Conservation (phyloP, 2,113 vertebrate species). For the Oceanites oceanicus region DNA sequence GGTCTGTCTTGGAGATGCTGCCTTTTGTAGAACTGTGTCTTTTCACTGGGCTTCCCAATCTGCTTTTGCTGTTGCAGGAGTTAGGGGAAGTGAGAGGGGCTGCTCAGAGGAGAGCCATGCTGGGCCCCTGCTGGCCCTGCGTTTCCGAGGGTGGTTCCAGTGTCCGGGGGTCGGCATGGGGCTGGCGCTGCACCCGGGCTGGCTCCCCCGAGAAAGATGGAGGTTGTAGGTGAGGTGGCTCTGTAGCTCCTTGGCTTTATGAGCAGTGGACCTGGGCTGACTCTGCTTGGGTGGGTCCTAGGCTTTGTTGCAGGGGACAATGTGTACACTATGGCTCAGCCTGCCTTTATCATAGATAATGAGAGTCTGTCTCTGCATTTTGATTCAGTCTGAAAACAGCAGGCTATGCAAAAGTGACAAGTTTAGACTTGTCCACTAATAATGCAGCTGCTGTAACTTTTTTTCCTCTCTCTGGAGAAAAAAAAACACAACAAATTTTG, state of each 20-base stretch:
- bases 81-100: not conserved
- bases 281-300: not conserved
- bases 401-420: not conserved
- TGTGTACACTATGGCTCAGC: not conserved
- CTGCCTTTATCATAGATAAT: not conserved
- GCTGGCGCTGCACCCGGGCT: not conserved
- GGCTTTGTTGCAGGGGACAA: not conserved
- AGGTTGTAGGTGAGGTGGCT: not conserved
- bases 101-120: not conserved
- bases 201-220: rapidly evolving
- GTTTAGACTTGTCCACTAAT: not conserved
- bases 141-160: not conserved
- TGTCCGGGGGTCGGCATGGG: rapidly evolving
- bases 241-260: not conserved
- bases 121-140: too few relatives aligned
- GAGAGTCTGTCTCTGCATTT: not conserved
- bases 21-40: not conserved
- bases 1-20: not conserved
- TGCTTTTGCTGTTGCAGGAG: not conserved
- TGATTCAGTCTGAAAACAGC: not conserved
- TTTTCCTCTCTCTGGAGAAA: not conserved
- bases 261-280: not conserved
- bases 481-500: not conserved
- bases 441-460: not conserved
- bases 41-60: not conserved